Evolutionary conservation across 2,888 invertebrate species (phyloP), one percentile per base, ranked within the genome.

Genomic region (Oligia latruncula): DNA sequence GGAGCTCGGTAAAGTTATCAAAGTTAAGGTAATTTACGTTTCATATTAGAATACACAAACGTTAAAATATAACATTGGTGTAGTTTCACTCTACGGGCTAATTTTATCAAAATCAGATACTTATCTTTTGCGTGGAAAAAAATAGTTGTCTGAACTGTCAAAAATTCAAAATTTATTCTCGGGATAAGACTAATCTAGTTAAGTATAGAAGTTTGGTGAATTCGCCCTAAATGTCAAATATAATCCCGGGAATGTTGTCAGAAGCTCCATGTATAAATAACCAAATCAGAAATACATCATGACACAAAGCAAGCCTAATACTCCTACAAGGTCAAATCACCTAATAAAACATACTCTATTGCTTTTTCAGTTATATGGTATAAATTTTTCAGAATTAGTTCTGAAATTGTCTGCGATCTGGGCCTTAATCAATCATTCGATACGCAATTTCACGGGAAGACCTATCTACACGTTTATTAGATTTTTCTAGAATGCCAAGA

Each of bases 201-300:
- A n/a, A n/a, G n/a, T n/a, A 23, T 58, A 58, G n/a, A 60, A 60
- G 58, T 60, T 60, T 60, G 58, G 58, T n/a, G 13, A n/a, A 60
- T 60, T n/a, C 23, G 11, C 29, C n/a, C 1, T 35, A 46, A 82
- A 65, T 79, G 46, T 46, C 43, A 40, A 60, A 65, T 65, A 43
- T 35, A 55, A 79, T 62, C 29, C 40, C 23, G 0, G 35, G 5
- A 52, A 70, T 70, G 20, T 81, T 65, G 71, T 66, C 70, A 66
- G 23, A 20, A 58, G 64, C 68, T 74, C 15, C 15, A 60, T 80
- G 11, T 52, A 64, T 60, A 67, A 74, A 73, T 80, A 82, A n/a
- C 11, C 20, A 15, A 67, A 40, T 70, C 23, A 71, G 60, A 80
- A 85, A 86, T 71, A 85, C 49, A 77, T 71, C 60, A 67, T 65